Base-by-base conservation (phyloP, 2,797 vertebrate genomes). In the Crocodylus rhombifer region DNA sequence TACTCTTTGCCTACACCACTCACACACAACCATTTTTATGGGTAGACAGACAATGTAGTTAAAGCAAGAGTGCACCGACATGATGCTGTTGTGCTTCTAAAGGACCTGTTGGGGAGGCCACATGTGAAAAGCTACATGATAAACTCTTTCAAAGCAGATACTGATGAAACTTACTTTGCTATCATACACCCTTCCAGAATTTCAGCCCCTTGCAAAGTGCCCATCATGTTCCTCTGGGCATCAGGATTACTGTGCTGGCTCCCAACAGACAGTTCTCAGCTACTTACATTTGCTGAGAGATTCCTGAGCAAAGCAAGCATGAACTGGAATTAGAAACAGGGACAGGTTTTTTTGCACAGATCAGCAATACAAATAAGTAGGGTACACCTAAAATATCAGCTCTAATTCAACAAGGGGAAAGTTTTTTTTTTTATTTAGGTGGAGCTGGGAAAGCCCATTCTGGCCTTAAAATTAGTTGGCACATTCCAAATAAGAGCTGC, bases 151-250 rank as follows among this genome's bases (percentile, higher is more conserved):
- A 42, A 21, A 30, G 21, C 20, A 14, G 13, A 23, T 73, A 51
- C 42, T 51, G 61, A 42, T 21, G 69, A 73, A 73, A 23, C 69
- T 51, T 73, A 73, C 69, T 73, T 73, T 73, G 23, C 69, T 7
- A 14, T 2, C 51, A 17, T 42, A 6, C 57, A 30, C 10, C 86
- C 5, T 26, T 20, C 67, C 25, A 1, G 0, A 1, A 7, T 2
- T 11, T 10, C 0, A 25, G 63, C 33, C 77, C 18, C 17, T 3
- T 2, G 15, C 23, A 7, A 57, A 36, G 3, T 26, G 30, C 0
- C 0, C 0, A 14, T 26, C 1, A 18, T 13, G 58, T 21, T 56
- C 36, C 14, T 1, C 2, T 0, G 6, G 51, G 55, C 6, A 30
- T 1, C 42, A 15, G 16, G 18, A 62, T 60, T 7, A 4, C 33